A percentile compares a stretch with the other conserved stretches of the same genome.
phyloP scores from a whole-genome alignment of 1,140 invertebrate species.

The Sycobia sp. region DNA sequence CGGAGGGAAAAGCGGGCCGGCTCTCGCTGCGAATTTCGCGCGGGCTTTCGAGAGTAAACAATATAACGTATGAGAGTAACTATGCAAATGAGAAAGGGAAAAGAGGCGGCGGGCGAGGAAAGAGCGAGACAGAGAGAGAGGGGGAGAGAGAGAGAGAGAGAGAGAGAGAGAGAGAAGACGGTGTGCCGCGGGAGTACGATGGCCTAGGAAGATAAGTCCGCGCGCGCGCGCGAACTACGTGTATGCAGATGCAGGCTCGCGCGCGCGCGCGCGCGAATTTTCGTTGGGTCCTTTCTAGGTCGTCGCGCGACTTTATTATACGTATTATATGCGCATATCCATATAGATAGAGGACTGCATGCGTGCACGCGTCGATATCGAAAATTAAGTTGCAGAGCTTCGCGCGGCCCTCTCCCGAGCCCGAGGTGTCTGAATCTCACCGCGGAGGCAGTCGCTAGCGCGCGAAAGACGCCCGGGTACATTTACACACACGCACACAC shows the following conservation, averaged over 20 bases:
- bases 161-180: slow-evolving; percentile 13
- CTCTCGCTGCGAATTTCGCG: not conserved
- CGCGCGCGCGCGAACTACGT: slow-evolving; percentile 33
- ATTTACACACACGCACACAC: no score
- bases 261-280: no score
- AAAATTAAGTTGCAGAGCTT: no score
- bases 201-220: slow-evolving; percentile 39
- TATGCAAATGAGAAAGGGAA: slow-evolving; percentile 27
- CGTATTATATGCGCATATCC: no score
- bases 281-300: slow-evolving; percentile 13
- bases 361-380: no score
- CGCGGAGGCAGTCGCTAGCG: no score
- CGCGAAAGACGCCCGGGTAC: no score
- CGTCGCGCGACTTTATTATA: no score
- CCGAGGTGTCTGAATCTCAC: no score
- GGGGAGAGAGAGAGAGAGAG: slow-evolving; percentile 20
- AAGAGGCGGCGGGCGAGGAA: slow-evolving; percentile 11
- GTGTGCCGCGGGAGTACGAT: slow-evolving; percentile 37
- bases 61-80: slow-evolving; percentile 5
- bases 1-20: not conserved
- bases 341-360: no score
- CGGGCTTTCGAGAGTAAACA: slow-evolving; percentile 23
- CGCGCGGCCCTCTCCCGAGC: no score
- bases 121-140: slow-evolving; percentile 27
- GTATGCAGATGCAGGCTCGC: no score